Conservation (phyloP, 2,797 vertebrate species). For the Sebastes variabilis region DNA sequence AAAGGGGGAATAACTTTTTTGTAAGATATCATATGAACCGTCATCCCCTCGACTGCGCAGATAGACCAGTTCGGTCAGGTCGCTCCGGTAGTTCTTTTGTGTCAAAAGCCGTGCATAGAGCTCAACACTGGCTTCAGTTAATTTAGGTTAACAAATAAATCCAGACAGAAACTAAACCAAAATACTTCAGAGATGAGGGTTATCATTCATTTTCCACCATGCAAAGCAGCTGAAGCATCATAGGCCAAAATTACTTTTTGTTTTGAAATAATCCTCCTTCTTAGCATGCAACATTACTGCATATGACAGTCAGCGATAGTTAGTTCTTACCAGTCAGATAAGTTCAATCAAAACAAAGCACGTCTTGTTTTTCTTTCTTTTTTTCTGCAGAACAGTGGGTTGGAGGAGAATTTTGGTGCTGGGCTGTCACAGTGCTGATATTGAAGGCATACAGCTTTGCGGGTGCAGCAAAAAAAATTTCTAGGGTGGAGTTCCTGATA, state of each 20-base stretch:
- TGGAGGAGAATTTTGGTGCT: neutral
- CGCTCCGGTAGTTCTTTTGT: neutral
- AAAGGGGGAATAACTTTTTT: too few relatives aligned
- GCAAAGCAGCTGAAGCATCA: neutral
- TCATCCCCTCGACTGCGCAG: neutral
- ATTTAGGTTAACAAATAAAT: neutral
- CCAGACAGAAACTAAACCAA: neutral
- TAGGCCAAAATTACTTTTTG: neutral
- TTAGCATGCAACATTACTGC: neutral
- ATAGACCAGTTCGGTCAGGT: neutral
- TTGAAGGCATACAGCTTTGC: slow-evolving; percentile 32
- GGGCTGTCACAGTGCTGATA: slow-evolving; percentile 14
- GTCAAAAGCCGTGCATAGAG: neutral
- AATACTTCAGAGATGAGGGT: neutral
- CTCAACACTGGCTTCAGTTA: too few relatives aligned
- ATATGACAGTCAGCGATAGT: neutral
- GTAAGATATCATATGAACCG: too few relatives aligned
- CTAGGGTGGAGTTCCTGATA: slow-evolving; percentile 72
- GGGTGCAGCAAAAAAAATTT: slow-evolving; percentile 38
- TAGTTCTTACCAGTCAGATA: neutral
- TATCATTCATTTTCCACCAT: neutral
- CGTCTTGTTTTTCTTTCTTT: neutral
- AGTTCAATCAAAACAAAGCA: neutral
- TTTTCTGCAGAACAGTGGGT: slow-evolving; percentile 17
- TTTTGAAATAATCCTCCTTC: neutral